Base-by-base conservation (phyloP, 1,140 invertebrate species). In the Trichogramma pretiosum region DNA sequence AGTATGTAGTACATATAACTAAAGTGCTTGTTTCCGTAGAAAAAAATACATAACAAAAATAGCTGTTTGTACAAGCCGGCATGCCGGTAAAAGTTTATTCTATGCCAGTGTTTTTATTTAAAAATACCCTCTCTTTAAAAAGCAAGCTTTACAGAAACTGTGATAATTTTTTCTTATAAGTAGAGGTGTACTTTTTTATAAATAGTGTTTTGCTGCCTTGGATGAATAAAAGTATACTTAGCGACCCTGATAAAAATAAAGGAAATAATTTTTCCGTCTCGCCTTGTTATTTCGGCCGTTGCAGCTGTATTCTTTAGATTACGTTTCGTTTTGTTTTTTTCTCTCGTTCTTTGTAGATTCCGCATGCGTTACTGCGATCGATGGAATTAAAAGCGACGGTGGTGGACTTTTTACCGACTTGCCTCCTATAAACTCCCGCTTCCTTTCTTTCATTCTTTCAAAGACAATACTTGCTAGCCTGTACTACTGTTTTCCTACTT, bases 331-430 rank as follows among this genome's bases (percentile, higher is more conserved):
- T 46, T 37, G 49, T 51, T 41, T 51, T 49, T 47, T 47, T 47
- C 43, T 51, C 23, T 46, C 43, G 23, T 52, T 68, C 65, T 63
- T 70, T 72, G 65, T 72, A 72, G 67, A 72, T 72, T 68, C 65
- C 65, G 68, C 68, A 71, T 71, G 68, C 65, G 67, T 65, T 72
- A 71, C 66, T 69, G 62, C 59, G 64, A 63, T 69, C 67, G 65
- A 67, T 70, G 70, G 68, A 71, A 67, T 67, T 71, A 70, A 69
- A 70, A 59, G 52, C 60, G 61, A 54, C 63, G 68, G 67, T 70
- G 67, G 62, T 71, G 67, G 68, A 57, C 60, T 59, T 54, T n/a
- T 53, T 54, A 54, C 45, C 37, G 24, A 51, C 17, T 46, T 32
- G 40, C 19, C 38, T n/a, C n/a, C n/a, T n/a, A n/a, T n/a, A n/a